Evolutionary conservation across 2,113 vertebrate genomes (phyloP), one percentile per base, ranked within the genome.

Genomic region (Eclectus roratus): DNA sequence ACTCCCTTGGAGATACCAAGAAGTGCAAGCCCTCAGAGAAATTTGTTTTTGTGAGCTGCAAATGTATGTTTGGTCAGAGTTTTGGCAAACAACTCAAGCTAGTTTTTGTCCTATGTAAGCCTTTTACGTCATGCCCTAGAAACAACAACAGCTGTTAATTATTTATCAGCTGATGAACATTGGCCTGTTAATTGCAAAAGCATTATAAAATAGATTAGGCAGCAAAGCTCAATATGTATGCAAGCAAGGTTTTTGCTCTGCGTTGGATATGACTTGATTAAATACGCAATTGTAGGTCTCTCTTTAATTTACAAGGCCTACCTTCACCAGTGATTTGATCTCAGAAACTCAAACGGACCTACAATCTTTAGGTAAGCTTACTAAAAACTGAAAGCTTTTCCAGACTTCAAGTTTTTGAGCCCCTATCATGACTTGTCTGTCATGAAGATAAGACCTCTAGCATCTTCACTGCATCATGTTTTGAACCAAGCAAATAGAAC

Each of bases 81-180:
- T 96, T 39, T 79, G 85, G 77, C 86, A 89, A 92, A 63, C 37
- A 66, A 27, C 49, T 69, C 44, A 13, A 65, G 52, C 44, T 92
- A 87, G 69, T 69, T 95, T 91, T 92, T 87, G 77, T 93, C 83
- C 93, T 46, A 24, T 87, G 93, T 79, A 92, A 95, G 70, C 52
- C 44, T 92, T 97, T 91, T 92, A 95, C 70, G 12, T 96, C 92
- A 96, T 31, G 73, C 58, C 80, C 61, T 92, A 87, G 80, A 91
- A 96, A 91, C 58, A 95, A 95, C 78, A 94, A 89, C 94, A 96
- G 93, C 80, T 96, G 92, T 91, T 94, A 96, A 97, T 96, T 95
- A 97, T 95, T 96, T 94, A 96, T 96, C 93, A 95, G 80, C 88
- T 96, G 92, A 96, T 95, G 94, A 95, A 92, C 92, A 97, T 23